Conservation (phyloP, 2,113 vertebrate species). For the Myrmecophaga tridactyla region DNA sequence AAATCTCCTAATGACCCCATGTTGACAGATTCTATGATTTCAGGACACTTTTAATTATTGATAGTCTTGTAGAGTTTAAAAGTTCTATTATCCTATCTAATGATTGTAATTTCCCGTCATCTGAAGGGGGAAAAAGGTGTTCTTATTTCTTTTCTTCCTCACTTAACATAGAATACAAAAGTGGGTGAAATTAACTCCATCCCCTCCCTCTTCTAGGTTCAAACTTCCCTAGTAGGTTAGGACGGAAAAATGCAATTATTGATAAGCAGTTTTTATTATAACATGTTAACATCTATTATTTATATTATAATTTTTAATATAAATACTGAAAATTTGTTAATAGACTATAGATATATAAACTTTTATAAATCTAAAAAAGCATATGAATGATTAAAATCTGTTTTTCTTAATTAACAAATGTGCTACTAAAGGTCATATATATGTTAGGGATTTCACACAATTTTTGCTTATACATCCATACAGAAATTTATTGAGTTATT, state of each 20-base stretch:
- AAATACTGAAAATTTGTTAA: not conserved
- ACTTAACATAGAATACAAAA: not conserved
- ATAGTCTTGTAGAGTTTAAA: not conserved
- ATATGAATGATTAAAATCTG: too few species aligned
- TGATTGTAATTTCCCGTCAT: not conserved
- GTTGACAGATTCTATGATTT: not conserved
- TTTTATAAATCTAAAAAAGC: not conserved
- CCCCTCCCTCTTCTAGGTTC: not conserved
- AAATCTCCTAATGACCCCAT: not conserved
- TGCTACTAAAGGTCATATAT: too few species aligned
- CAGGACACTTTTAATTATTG: not conserved
- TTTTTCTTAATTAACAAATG: too few species aligned
- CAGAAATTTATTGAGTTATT: too few species aligned
- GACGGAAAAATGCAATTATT: too few species aligned
- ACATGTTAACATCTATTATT: not conserved
- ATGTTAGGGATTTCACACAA: too few species aligned
- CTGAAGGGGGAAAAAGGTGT: not conserved
- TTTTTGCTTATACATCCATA: too few species aligned
- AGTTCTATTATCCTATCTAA: not conserved
- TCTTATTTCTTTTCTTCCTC: not conserved
- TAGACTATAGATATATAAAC: not conserved
- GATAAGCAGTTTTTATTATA: not conserved
- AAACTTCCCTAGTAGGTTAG: not conserved
- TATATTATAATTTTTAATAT: not conserved
- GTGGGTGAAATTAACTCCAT: accelerated